Evolutionary conservation across 1,140 invertebrate species (phyloP), one percentile per base, ranked within the genome.

Genomic region (Archivesica marissinica): DNA sequence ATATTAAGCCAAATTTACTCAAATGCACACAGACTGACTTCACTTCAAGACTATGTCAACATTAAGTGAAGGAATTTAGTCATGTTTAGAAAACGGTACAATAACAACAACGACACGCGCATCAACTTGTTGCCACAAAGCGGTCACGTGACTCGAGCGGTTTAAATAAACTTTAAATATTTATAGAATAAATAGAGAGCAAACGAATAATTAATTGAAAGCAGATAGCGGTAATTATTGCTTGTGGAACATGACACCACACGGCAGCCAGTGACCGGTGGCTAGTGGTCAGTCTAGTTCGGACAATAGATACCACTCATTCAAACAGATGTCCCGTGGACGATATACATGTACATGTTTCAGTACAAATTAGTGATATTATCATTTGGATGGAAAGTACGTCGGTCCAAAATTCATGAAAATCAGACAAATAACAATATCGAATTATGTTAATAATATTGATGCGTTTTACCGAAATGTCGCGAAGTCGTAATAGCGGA

Each of bases 91-190:
- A 50, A 72, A 72, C 68, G 68, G 68, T 72, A 47, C 41, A 72
- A 72, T 72, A 47, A 72, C 68, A 47, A 72, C 44, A 72, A 50
- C 39, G 68, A 4, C 68, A 72, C 68, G 68, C 54, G 39, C 75
- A 17, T 35, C 35, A 39, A 77, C 39, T 61, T 77, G 75, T 77
- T 56, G 75, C 33, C 20, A 44, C 56, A 80, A 80, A 41, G 33
- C 41, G 25, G 44, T n/a, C 64, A 54, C 66, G 64, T 38, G 61
- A 44, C 41, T 50, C 39, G 68, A 33, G 35, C 64, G 23, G 61
- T 81, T 81, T 68, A 80, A 81, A 68, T 81, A 81, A 81, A 81
- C 79, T 70, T 68, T 72, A 72, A 70, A 81, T 81, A 81, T 81
- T 81, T 81, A 81, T 81, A 81, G 47, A 81, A 72, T 81, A 81